Conservation (phyloP, 2,113 vertebrate genomes). For the Podilymbus podiceps region DNA sequence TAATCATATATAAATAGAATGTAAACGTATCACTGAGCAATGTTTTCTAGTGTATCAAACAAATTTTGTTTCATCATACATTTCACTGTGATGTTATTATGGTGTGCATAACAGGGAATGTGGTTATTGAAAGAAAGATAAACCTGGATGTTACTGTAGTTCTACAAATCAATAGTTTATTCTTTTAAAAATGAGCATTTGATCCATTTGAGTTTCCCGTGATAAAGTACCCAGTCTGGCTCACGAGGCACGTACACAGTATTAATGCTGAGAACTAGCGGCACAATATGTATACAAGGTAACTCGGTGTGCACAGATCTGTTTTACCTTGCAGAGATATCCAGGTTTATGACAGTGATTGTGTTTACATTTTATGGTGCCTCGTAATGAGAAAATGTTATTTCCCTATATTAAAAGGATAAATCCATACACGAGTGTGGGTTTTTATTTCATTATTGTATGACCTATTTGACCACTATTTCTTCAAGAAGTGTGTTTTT, state of each 20-base stretch:
- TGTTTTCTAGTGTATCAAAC: conserved; percentile 76
- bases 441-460: conserved; percentile 62
- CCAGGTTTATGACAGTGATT: conserved; percentile 90
- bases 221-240: conserved; percentile 15
- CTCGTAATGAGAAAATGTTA: conserved; percentile 89
- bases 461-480: background rate
- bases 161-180: conserved; percentile 54
- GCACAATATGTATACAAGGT: conserved; percentile 67
- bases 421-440: conserved; percentile 75
- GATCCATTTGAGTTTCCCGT: conserved; percentile 41
- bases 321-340: conserved; percentile 72
- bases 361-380: conserved; percentile 98
- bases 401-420: conserved; percentile 89
- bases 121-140: conserved; percentile 81
- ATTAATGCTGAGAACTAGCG: conserved; percentile 20
- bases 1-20: conserved; percentile 85
- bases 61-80: conserved; percentile 74
- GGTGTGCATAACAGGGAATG: conserved; percentile 84
- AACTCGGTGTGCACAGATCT: conserved; percentile 60
- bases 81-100: conserved; percentile 86
- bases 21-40: conserved; percentile 79
- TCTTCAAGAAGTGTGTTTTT: conserved; percentile 7
- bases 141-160: conserved; percentile 83
- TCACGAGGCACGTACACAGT: conserved; percentile 36
- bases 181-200: conserved; percentile 53